Base-by-base conservation (phyloP, 2,797 vertebrate genomes). In the Nannoperca obscura region DNA sequence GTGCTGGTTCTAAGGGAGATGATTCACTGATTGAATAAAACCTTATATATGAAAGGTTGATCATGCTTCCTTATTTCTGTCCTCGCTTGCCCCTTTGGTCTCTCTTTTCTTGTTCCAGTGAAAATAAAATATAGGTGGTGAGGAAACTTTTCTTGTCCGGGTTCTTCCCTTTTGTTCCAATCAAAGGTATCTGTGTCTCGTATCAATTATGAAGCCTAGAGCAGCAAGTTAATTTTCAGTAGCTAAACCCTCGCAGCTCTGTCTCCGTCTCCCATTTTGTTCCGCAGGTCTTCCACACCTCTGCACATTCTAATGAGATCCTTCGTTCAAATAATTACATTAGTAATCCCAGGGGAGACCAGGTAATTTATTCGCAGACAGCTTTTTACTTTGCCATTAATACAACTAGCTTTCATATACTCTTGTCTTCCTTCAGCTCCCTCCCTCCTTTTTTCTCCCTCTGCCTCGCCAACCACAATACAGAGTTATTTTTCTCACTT, bases 241-340 rank as follows among this genome's bases (percentile, higher is more conserved):
- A 88, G 82, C 82, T 88, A 88, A 91, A 90, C 85, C 85, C 75
- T 80, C 67, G 27, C 83, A 71, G 74, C 70, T 85, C 76, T 76
- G 46, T 82, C 80, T 82, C 88, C 80, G 81, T 75, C 77, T 88
- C 80, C 81, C 76, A 54, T 89, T 90, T 83, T 81, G 71, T 85
- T 90, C 81, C 32, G 58, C 86, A 82, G 86, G 80, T 86, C 87
- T 91, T 94, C 82, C 90, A 91, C 93, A 90, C 89, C 89, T 94
- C 91, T 92, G 90, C 90, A 92, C 94, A 93, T 90, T 87, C 90
- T 94, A 94, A 95, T 94, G 91, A 95, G 91, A 94, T 93, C 82
- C 90, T 89, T 91, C 87, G 61, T 94, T 95, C 92, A 91, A 93
- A 95, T 95, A 95, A 95, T 95, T 93, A 95, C 95, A 95, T 91